Conservation (phyloP, 2,113 vertebrate species). For the Cyprinus carpio region DNA sequence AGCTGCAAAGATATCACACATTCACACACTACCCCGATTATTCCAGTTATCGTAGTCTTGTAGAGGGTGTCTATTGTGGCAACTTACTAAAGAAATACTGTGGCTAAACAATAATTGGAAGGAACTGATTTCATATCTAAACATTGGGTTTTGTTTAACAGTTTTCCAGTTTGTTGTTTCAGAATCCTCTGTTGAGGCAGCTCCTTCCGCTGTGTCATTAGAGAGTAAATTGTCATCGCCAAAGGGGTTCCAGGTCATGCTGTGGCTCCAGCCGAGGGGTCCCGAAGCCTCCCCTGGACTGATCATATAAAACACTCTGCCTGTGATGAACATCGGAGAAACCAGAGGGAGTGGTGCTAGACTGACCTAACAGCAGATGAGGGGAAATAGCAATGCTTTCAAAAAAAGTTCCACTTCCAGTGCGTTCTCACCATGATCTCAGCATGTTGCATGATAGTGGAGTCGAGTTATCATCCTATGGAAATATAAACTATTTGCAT, state of each 20-base stretch:
- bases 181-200: conserved; percentile 97
- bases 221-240: conserved; percentile 98
- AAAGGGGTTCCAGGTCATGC: conserved; percentile 94
- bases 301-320: conserved; percentile 78
- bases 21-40: conserved; percentile 50
- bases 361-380: conserved; percentile 81
- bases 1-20: conserved; percentile 65
- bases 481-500: neutral
- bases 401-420: neutral
- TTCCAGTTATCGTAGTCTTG: conserved; percentile 7
- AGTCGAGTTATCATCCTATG: neutral
- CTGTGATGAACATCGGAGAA: conserved; percentile 78
- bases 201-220: conserved; percentile 95
- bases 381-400: neutral
- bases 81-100: neutral
- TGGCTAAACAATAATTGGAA: neutral
- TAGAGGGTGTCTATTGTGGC: neutral
- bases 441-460: neutral
- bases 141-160: conserved; percentile 74
- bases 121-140: neutral
- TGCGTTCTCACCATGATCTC: neutral
- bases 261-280: conserved; percentile 60
- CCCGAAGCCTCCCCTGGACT: conserved; percentile 63
- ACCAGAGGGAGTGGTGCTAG: conserved; percentile 94
- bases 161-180: conserved; percentile 94